Base-by-base conservation (phyloP, 2,797 vertebrate species). In the Buphagus erythrorhynchus region DNA sequence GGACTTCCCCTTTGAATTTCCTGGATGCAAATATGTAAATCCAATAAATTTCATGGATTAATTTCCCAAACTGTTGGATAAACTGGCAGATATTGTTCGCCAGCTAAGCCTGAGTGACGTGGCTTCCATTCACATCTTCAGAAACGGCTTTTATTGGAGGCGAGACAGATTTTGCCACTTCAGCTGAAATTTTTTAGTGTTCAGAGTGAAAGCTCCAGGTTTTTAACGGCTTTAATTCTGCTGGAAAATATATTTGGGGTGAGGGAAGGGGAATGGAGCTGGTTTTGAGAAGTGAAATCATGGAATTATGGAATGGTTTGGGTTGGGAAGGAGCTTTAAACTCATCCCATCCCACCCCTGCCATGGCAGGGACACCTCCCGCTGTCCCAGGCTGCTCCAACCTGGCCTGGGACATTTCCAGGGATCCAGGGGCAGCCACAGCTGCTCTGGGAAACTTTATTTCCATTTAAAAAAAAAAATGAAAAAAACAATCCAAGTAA, bases 371-470 rank as follows among this genome's bases (percentile, higher is more conserved):
- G n/a, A 25, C 25, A 33, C n/a, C 2, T 45, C 0, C 20, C n/a
- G 19, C 16, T 3, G 0, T 16, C n/a, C n/a, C 74, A 65, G 38
- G 40, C 1, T 54, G 46, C 13, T 54, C 48, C 61, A 45, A 0
- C 13, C 28, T 38, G 33, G 4, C 28, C 17, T 78, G 1, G 75
- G 49, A 13, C 14, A 55, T 5, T 54, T 20, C 49, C 61, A 65
- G 59, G 48, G 48, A 54, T 5, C 10, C n/a, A n/a, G 61, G 61
- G n/a, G 40, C 59, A 65, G 40, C 21, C 26, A 20, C n/a, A 54
- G 40, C 26, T 38, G 1, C 49, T 46, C 61, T 66, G 49, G 13
- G 8, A 2, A 66, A 16, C 3, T 21, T 46, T 9, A 78, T 55
- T n/a, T 66, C 22, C 33, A n/a, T 21, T 4, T 65, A 65, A 65